Conservation (phyloP, 2,113 vertebrate species). For the Anguilla rostrata region DNA sequence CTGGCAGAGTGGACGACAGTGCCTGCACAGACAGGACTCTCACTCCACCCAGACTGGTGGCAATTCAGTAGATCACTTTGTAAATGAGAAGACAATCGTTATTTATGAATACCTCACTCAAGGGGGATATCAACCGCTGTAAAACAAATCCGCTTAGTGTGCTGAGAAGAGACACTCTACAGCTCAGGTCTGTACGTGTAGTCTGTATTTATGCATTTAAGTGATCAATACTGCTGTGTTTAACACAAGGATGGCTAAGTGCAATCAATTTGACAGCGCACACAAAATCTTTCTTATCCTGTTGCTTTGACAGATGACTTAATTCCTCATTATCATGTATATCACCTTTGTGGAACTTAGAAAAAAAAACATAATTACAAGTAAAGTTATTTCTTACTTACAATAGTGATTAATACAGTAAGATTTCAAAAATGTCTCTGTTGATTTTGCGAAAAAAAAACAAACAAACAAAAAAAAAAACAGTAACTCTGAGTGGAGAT, state of each 20-base stretch:
- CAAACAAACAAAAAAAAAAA: too few species aligned
- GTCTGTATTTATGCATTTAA: background rate
- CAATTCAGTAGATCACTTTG: background rate
- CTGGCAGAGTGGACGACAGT: background rate
- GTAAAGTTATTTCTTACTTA: background rate
- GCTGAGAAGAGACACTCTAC: background rate
- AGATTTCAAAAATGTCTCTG: too few species aligned
- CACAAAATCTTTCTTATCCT: background rate
- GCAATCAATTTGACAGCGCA: background rate
- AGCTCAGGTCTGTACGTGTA: background rate
- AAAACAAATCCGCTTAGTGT: background rate
- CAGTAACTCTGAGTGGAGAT: too few species aligned
- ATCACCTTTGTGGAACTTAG: background rate
- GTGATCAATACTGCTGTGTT: background rate
- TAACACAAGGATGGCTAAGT: background rate
- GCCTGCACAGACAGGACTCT: background rate
- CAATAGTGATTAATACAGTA: too few species aligned
- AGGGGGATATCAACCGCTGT: background rate
- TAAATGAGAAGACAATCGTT: background rate
- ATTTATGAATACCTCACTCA: slow-evolving; percentile 2
- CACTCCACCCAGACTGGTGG: background rate
- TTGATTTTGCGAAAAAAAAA: too few species aligned
- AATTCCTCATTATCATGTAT: background rate
- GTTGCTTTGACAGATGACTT: background rate
- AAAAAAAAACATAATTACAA: background rate